These are phyloP conservation scores for Cistogaster globosa DNA, from an alignment of 2,888 invertebrate species.

Conservation along the genomic window DNA sequence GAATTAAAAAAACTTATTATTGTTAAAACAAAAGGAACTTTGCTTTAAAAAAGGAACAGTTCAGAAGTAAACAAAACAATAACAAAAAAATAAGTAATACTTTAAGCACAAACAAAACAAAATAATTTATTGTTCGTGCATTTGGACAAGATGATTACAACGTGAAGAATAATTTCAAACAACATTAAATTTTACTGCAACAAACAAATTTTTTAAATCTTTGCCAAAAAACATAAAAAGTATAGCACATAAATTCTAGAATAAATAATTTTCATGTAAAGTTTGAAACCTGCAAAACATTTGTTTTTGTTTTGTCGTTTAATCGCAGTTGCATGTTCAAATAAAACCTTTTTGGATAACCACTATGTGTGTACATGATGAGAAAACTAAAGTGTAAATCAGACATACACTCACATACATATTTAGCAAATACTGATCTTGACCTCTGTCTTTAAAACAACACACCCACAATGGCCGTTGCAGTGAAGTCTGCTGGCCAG, in stretches of 20 bases:
- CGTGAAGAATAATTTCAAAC: constrained; percentile 42
- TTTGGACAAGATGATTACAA: constrained; percentile 63
- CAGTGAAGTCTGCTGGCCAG: constrained; percentile 2
- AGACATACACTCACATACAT: no score
- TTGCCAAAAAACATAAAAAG: not conserved
- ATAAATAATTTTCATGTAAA: constrained; percentile 43
- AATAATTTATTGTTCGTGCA: constrained; percentile 59
- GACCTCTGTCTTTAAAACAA: constrained; percentile 50
- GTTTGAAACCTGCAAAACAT: constrained; percentile 27
- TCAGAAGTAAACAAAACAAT: not conserved
- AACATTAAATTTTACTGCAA: no score
- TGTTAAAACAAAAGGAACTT: constrained; percentile 8
- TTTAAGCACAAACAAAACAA: constrained; percentile 21
- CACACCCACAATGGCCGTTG: constrained; percentile 60
- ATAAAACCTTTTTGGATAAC: no score
- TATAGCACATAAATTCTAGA: constrained; percentile 22
- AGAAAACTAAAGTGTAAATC: no score
- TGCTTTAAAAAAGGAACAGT: not conserved
- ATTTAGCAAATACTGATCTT: constrained; percentile 46
- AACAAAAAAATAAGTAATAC: not conserved
- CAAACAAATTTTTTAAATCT: constrained; percentile 1
- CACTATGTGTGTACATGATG: no score
- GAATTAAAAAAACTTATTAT: constrained; percentile 3
- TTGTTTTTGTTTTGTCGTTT: constrained; percentile 48
- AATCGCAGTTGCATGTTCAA: constrained; percentile 46